Evolutionary conservation across 1,140 invertebrate genomes (phyloP).

Genomic region (Lethocerus indicus): DNA sequence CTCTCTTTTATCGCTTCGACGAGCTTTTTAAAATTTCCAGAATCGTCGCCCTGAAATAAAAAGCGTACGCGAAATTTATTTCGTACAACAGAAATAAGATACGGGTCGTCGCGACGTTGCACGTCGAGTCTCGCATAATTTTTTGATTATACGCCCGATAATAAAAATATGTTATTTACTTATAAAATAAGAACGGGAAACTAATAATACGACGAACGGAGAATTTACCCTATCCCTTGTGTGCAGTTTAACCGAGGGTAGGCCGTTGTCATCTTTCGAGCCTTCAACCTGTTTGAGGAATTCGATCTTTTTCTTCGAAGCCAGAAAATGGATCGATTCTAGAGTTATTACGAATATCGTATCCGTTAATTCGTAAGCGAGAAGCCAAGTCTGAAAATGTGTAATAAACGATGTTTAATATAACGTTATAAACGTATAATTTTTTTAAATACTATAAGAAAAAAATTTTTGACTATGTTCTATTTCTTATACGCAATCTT

Average conservation of each 20-base stretch:
- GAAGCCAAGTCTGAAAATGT: constrained; percentile 73
- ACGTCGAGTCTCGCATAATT: too few relatives aligned
- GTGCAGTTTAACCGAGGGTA: constrained; percentile 76
- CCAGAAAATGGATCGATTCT: constrained; percentile 70
- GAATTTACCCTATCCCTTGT: constrained; percentile 71
- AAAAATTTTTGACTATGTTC: too few relatives aligned
- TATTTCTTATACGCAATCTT: too few relatives aligned
- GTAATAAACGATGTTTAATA: neutral
- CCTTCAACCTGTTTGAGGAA: constrained; percentile 87
- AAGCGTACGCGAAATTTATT: neutral
- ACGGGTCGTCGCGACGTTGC: too few relatives aligned
- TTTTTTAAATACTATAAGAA: too few relatives aligned
- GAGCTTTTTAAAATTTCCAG: constrained; percentile 81
- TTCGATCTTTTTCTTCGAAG: constrained; percentile 96
- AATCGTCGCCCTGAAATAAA: constrained; percentile 77
- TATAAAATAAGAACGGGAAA: too few relatives aligned
- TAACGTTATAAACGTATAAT: too few relatives aligned
- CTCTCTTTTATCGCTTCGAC: constrained; percentile 72
- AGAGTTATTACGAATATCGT: constrained; percentile 85
- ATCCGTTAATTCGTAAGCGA: constrained; percentile 92
- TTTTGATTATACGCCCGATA: too few relatives aligned
- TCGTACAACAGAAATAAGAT: too few relatives aligned
- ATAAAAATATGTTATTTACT: too few relatives aligned
- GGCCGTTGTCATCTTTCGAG: constrained; percentile 62
- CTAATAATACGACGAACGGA: too few relatives aligned